Evolutionary conservation across 2,797 vertebrate genomes (phyloP), one percentile per base, ranked within the genome.

Genomic region (Tangara arthus): DNA sequence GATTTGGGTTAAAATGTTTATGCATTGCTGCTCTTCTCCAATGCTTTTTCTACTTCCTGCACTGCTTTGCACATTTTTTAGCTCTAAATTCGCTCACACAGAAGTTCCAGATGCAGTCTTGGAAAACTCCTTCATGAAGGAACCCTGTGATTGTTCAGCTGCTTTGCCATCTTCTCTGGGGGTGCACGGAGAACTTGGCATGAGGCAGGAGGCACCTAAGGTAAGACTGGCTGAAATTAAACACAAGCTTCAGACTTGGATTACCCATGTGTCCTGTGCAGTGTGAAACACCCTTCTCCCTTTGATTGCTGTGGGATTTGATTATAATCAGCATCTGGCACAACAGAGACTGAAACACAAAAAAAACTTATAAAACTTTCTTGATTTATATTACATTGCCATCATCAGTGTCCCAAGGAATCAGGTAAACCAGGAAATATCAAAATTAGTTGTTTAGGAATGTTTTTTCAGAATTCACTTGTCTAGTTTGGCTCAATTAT

Each of bases 361-460:
- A 82, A 82, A 72, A 89, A 71, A 15, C 28, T 78, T 46, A 28
- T 12, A 63, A 61, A 50, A 49, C 70, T 79, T 93, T 63, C 61
- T 59, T 87, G 42, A 63, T 65, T 42, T 47, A 35, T 17, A 41
- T 89, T 60, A 57, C 34, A 27, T 68, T 80, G 79, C 60, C 68
- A 91, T 64, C 81, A 68, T 61, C 84, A 68, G n/a, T 19, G 47
- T 65, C 68, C 81, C 79, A 88, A 68, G 86, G 52, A 87, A 76
- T 64, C 52, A 56, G 39, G 39, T 18, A 82, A 91, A 94, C 20
- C 46, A 56, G 42, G 46, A 90, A 83, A 76, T 80, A 78, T 41
- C 63, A 77, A 87, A 94, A 93, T 34, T 72, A 24, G 27, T 82
- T 92, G 47, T 84, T 89, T 44, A 82, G 79, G 86, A 96, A 61